Conservation (phyloP, 2,888 invertebrate genomes). For the Eledone cirrhosa region DNA sequence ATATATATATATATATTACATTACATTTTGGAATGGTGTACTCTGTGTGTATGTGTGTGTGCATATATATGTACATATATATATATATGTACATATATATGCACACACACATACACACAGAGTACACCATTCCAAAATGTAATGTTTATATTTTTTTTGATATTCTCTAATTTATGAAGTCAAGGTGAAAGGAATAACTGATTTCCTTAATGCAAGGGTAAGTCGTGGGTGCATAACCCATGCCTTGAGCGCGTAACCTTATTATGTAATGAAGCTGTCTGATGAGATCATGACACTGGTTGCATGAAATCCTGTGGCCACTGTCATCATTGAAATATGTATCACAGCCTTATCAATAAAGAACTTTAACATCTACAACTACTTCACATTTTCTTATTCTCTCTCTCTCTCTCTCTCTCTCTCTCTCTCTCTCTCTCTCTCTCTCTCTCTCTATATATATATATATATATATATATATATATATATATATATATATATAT, state of each 20-base stretch:
- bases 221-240: not conserved
- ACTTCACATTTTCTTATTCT: too few relatives aligned
- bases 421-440: not conserved
- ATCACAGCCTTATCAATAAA: too few relatives aligned
- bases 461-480: not conserved
- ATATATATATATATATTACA: too few relatives aligned
- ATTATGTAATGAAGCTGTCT: too few relatives aligned
- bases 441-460: not conserved
- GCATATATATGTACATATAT: too few relatives aligned
- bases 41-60: too few relatives aligned
- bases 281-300: too few relatives aligned
- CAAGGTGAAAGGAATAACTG: not conserved
- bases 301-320: too few relatives aligned
- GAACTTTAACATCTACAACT: too few relatives aligned
- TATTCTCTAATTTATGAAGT: not conserved
- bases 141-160: not conserved
- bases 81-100: not conserved
- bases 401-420: not conserved
- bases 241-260: not conserved
- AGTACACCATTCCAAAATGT: not conserved
- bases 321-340: too few relatives aligned
- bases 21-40: too few relatives aligned
- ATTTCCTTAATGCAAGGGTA: not conserved
- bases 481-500: not conserved
- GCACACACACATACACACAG: not conserved